These are phyloP conservation scores for Pseudococcus longispinus DNA, from an alignment of 2,888 invertebrate species.

Conservation along the genomic window DNA sequence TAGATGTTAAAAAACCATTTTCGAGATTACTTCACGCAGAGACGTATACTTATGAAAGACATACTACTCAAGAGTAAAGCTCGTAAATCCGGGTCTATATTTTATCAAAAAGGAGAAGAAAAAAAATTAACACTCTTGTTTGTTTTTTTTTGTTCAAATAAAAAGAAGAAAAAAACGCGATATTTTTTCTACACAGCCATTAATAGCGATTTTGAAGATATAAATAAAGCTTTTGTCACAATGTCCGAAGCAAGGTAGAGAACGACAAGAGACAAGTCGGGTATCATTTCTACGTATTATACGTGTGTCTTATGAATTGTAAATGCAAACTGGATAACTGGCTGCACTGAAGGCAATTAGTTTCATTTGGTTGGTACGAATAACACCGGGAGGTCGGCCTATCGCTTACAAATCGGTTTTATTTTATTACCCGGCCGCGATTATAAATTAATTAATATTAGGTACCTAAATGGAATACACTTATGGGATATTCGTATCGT, in stretches of 20 bases:
- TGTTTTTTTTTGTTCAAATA: neutral
- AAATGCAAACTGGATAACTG: conserved; percentile 18
- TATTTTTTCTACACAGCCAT: conserved; percentile 13
- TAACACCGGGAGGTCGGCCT: conserved; percentile 42
- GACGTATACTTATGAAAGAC: neutral
- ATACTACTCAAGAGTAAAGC: neutral
- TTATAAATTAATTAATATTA: conserved; percentile 53
- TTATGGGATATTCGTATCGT: neutral
- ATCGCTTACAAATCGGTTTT: conserved; percentile 45
- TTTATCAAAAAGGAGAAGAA: conserved; percentile 21
- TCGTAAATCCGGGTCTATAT: conserved; percentile 49
- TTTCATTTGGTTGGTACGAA: conserved; percentile 51
- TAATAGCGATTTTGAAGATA: conserved; percentile 48
- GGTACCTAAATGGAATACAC: conserved; percentile 28
- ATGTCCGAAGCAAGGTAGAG: neutral
- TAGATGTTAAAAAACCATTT: conserved; percentile 27
- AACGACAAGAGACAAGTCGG: neutral
- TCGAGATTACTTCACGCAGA: conserved; percentile 32
- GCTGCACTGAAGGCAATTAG: conserved; percentile 48
- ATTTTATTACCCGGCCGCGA: conserved; percentile 43
- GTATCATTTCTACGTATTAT: conserved; percentile 26
- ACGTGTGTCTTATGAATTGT: conserved; percentile 47
- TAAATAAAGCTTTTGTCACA: conserved; percentile 49
- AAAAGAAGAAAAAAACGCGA: neutral
- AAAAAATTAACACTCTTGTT: conserved; percentile 51